These are phyloP conservation scores for Prostheceraeus crozeri DNA, from an alignment of 2,888 invertebrate genomes.

Conservation along the genomic window DNA sequence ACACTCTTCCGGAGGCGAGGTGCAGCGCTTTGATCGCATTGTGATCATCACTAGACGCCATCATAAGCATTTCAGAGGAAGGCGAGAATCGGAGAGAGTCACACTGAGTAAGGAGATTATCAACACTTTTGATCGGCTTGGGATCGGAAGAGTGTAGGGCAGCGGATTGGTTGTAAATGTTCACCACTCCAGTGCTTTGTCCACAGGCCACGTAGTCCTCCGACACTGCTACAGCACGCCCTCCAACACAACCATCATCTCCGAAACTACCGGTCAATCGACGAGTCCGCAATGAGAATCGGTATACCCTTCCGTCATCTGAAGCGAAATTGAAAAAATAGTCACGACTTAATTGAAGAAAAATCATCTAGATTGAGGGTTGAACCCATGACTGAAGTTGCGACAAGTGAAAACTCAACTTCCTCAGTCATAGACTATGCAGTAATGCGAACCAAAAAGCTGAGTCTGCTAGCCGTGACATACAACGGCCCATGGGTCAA, in stretches of 20 bases:
- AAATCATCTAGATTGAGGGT: too few species aligned
- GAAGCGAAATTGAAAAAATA: too few species aligned
- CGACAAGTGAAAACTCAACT: too few species aligned
- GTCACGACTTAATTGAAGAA: too few species aligned
- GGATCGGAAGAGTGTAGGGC: conserved; percentile 44
- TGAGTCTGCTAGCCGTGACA: too few species aligned
- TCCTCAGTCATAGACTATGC: too few species aligned
- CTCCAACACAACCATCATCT: conserved; percentile 78
- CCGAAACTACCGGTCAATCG: conserved; percentile 41
- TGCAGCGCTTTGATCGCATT: conserved; percentile 70
- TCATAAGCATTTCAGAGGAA: conserved; percentile 72
- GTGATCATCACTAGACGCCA: conserved; percentile 65
- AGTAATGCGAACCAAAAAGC: too few species aligned
- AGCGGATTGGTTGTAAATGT: conserved; percentile 70
- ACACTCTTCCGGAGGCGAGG: conserved; percentile 67
- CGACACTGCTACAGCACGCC: conserved; percentile 67
- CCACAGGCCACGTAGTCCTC: conserved; percentile 59
- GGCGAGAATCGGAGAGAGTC: conserved; percentile 71
- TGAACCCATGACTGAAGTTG: too few species aligned
- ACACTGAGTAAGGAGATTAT: conserved; percentile 73
- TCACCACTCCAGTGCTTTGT: conserved; percentile 80
- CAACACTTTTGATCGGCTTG: conserved; percentile 64
- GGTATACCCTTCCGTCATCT: too few species aligned
- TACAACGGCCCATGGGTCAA: too few species aligned
- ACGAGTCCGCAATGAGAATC: too few species aligned